phyloP scores from a whole-genome alignment of 2,888 invertebrate species.

The Deroplatys truncata region DNA sequence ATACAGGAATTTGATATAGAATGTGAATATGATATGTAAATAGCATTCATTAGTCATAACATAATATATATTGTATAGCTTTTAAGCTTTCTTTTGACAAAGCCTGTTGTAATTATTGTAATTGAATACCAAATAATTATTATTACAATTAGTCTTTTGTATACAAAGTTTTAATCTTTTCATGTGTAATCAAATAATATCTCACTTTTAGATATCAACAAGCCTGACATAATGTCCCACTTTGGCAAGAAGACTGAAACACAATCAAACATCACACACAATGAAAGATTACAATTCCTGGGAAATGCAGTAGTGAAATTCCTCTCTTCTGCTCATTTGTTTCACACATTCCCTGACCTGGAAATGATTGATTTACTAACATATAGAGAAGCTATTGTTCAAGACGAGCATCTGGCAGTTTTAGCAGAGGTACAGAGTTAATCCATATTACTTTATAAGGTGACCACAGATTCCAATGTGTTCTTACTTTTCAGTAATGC shows the following conservation, averaged over 20 bases:
- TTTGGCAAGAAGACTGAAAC: slow-evolving; percentile 89
- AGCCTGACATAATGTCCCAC: slow-evolving; percentile 92
- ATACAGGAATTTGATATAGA: too few relatives aligned
- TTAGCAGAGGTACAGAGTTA: slow-evolving; percentile 64
- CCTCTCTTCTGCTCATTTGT: slow-evolving; percentile 91
- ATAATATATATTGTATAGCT: too few relatives aligned
- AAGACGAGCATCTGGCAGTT: slow-evolving; percentile 95
- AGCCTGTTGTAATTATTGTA: too few relatives aligned
- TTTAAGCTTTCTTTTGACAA: too few relatives aligned
- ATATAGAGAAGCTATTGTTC: slow-evolving; percentile 94
- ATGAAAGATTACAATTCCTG: slow-evolving; percentile 95
- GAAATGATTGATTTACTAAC: slow-evolving; percentile 98
- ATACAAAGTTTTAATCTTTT: neutral
- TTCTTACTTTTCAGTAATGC: too few relatives aligned
- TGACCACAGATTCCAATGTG: too few relatives aligned
- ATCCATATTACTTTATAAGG: too few relatives aligned
- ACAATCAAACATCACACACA: slow-evolving; percentile 89
- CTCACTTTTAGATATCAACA: slow-evolving; percentile 73
- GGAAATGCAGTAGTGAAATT: slow-evolving; percentile 99
- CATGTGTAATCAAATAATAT: neutral
- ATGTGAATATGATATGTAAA: too few relatives aligned
- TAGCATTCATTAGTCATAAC: too few relatives aligned
- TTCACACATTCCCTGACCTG: slow-evolving; percentile 91
- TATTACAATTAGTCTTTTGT: neutral
- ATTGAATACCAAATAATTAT: too few relatives aligned